Conservation (phyloP, 1,140 invertebrate genomes). For the Formica exsecta region DNA sequence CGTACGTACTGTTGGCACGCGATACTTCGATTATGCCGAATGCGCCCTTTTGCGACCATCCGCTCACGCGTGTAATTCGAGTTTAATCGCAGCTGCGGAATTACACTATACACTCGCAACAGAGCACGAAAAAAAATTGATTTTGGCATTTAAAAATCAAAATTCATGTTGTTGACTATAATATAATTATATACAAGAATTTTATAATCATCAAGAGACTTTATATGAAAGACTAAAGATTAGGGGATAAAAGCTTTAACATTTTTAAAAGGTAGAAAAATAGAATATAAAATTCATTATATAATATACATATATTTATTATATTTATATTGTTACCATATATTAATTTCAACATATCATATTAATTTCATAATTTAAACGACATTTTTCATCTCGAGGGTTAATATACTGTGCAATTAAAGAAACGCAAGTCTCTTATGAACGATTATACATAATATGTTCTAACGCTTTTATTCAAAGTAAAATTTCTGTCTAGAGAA, state of each 20-base stretch:
- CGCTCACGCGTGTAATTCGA: conserved; percentile 54
- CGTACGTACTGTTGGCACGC: conserved; percentile 69
- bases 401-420: conserved; percentile 23
- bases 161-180: too few species aligned
- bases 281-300: too few species aligned
- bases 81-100: conserved; percentile 37
- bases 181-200: not conserved
- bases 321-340: too few species aligned
- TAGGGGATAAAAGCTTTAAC: too few species aligned
- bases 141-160: not conserved
- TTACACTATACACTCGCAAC: not conserved
- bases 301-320: too few species aligned
- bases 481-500: not conserved
- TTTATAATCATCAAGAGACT: not conserved
- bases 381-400: conserved; percentile 21
- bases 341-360: too few species aligned
- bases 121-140: not conserved
- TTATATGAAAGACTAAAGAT: not conserved
- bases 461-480: not conserved
- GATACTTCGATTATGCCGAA: conserved; percentile 76
- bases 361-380: too few species aligned
- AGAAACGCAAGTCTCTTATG: not conserved
- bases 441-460: not conserved
- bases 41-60: conserved; percentile 65
- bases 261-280: too few species aligned